Evolutionary conservation across 2,113 vertebrate genomes (phyloP).

Genomic region (Gymnobelideus leadbeateri): DNA sequence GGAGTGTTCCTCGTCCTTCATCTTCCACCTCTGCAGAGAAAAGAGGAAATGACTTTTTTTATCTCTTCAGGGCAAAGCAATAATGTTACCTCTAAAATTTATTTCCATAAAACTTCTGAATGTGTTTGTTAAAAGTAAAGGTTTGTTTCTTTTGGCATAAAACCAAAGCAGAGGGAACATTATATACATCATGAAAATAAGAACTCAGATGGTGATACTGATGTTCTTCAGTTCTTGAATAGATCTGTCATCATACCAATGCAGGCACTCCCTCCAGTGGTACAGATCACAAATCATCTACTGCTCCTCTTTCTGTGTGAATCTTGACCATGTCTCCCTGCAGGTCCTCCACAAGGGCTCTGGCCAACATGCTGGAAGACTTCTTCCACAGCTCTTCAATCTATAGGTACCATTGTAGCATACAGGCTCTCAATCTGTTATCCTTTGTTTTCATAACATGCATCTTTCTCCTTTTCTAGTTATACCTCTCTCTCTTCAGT

Average conservation of each 20-base stretch:
- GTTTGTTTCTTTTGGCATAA: not conserved
- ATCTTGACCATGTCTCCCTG: not conserved
- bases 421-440: not conserved
- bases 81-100: not conserved
- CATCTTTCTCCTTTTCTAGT: not conserved
- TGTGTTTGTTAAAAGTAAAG: slow-evolving; percentile 36
- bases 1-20: not conserved
- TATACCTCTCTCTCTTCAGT: not conserved
- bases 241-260: not conserved
- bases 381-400: not conserved
- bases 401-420: not conserved
- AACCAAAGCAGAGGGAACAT: not conserved
- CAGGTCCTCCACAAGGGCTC: not conserved
- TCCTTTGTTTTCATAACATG: not conserved
- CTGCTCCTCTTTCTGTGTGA: not conserved
- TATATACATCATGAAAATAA: not conserved
- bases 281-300: not conserved
- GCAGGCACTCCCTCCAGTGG: not conserved
- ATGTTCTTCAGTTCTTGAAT: not conserved
- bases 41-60: not conserved
- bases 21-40: not conserved
- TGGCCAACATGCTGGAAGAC: not conserved
- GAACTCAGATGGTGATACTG: not conserved
- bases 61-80: not conserved
- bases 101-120: slow-evolving; percentile 21